Evolutionary conservation across 2,888 invertebrate genomes (phyloP).

Genomic region (Alsophila aescularia): DNA sequence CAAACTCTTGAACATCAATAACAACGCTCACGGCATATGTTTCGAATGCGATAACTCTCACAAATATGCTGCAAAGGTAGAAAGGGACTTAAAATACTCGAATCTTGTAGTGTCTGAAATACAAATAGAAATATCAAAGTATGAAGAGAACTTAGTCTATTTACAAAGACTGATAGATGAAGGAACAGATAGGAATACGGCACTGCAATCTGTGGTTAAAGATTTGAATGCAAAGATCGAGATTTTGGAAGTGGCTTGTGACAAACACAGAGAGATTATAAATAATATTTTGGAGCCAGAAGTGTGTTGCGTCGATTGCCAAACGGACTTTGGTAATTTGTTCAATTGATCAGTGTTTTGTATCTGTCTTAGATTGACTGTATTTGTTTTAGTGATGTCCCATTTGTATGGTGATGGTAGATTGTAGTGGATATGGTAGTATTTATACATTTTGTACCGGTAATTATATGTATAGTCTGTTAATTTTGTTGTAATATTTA

Average conservation of each 20-base stretch:
- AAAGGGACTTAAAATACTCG: slow-evolving; percentile 52
- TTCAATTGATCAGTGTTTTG: slow-evolving; percentile 32
- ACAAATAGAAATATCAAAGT: slow-evolving; percentile 54
- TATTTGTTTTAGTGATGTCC: slow-evolving; percentile 22
- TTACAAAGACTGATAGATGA: slow-evolving; percentile 57
- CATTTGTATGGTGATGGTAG: slow-evolving; percentile 24
- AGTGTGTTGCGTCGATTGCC: slow-evolving; percentile 48
- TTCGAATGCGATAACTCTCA: slow-evolving; percentile 55
- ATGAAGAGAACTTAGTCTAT: slow-evolving; percentile 59
- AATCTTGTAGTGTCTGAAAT: slow-evolving; percentile 50
- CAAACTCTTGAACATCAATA: slow-evolving; percentile 43
- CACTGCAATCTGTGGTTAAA: slow-evolving; percentile 51
- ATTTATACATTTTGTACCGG: slow-evolving; percentile 2
- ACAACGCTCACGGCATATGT: slow-evolving; percentile 54
- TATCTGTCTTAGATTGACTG: slow-evolving; percentile 28
- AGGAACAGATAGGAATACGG: slow-evolving; percentile 54
- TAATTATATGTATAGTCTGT: too few relatives aligned
- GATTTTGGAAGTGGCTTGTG: slow-evolving; percentile 54
- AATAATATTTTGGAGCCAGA: slow-evolving; percentile 49
- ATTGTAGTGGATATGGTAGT: slow-evolving; percentile 4
- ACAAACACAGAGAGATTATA: slow-evolving; percentile 50
- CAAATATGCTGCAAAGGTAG: slow-evolving; percentile 51
- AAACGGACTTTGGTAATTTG: slow-evolving; percentile 53
- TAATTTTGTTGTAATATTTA: too few relatives aligned
- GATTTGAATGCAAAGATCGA: slow-evolving; percentile 55